Evolutionary conservation across 2,113 vertebrate genomes (phyloP).

Genomic region (Dromas ardeola): DNA sequence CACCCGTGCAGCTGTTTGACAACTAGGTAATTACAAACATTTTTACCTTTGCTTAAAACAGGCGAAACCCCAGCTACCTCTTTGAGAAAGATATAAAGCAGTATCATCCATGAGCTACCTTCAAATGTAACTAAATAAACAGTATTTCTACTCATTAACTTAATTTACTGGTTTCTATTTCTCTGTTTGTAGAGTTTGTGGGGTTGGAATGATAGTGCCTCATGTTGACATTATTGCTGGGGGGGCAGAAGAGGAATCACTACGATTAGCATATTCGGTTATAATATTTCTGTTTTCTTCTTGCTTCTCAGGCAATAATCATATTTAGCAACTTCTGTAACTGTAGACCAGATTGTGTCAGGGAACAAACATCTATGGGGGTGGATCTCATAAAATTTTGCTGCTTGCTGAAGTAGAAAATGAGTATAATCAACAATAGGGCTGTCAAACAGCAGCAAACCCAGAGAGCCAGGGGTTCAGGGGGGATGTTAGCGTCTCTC

Average conservation of each 20-base stretch:
- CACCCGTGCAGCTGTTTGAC: not conserved
- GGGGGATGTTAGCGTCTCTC: not conserved
- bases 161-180: not conserved
- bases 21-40: not conserved
- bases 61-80: not conserved
- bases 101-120: not conserved
- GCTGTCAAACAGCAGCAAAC: not conserved
- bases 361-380: slow-evolving; percentile 33
- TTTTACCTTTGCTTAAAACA: not conserved
- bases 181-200: not conserved
- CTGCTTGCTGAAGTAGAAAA: slow-evolving; percentile 41
- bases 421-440: not conserved
- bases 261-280: not conserved
- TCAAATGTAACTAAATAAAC: not conserved
- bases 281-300: slow-evolving; percentile 21
- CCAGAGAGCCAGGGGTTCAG: not conserved
- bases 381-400: slow-evolving; percentile 43
- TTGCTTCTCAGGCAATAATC: slow-evolving; percentile 43
- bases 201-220: not conserved
- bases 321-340: slow-evolving; percentile 59
- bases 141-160: not conserved
- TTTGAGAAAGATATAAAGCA: not conserved
- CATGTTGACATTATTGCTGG: not conserved
- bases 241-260: not conserved
- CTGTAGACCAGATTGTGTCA: slow-evolving; percentile 30